Evolutionary conservation across 2,797 vertebrate species (phyloP).

Genomic region (Bryconaethiops microstoma): DNA sequence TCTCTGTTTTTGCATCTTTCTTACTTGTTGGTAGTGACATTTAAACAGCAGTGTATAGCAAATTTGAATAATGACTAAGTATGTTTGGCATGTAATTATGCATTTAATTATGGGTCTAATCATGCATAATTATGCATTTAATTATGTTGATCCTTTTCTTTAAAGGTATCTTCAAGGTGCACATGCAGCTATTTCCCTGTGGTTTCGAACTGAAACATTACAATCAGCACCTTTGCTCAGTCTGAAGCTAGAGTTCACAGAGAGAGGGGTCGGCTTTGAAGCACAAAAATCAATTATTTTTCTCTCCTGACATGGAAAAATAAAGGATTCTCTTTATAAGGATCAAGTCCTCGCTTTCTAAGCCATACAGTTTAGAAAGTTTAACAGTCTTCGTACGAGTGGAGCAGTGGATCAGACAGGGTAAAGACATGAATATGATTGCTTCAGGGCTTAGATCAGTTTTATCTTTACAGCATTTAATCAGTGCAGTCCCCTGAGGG

Average conservation of each 20-base stretch:
- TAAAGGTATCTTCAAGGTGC: too few species aligned
- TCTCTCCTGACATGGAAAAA: neutral
- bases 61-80: neutral
- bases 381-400: neutral
- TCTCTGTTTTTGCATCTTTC: neutral
- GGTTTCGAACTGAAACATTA: neutral
- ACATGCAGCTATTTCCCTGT: neutral
- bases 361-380: neutral
- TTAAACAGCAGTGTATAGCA: neutral
- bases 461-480: conserved; percentile 6
- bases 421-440: neutral
- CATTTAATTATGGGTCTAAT: neutral
- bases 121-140: too few species aligned
- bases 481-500: neutral
- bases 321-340: neutral
- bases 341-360: too few species aligned
- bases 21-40: neutral
- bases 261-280: neutral
- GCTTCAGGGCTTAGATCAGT: neutral
- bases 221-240: neutral
- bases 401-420: neutral
- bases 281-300: neutral
- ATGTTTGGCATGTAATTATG: neutral
- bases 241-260: neutral
- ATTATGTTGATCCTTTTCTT: too few species aligned